Base-by-base conservation (phyloP, 2,888 invertebrate species). In the Smittia aterrima region DNA sequence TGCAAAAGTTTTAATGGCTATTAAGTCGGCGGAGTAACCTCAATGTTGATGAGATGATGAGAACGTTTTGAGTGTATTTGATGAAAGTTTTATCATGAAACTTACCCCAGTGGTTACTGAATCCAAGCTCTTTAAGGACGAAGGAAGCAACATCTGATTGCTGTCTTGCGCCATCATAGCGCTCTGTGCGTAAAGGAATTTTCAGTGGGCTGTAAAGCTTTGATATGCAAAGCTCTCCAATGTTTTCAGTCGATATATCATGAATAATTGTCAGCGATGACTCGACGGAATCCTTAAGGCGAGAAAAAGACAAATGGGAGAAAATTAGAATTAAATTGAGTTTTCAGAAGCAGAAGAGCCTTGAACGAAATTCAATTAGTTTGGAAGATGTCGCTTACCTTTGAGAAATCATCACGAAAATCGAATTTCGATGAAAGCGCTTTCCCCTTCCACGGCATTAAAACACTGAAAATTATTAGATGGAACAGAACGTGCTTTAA, bases 101-200 rank as follows among this genome's bases (percentile, higher is more conserved):
- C 82, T 83, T 80, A 87, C 87, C 87, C 77, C 84, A 88, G 80
- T 91, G 87, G 77, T 86, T 85, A 75, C 86, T 84, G 47, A 87
- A 84, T 68, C 91, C 92, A 38, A 92, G 86, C 80, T 92, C 91
- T 78, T 90, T 89, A 2, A 93, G 83, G 76, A 93, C 85, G 76
- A 88, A 87, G 62, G 92, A 92, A 2, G 92, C 90, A 78, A 93
- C 86, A 80, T 93, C 93, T 54, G 91, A 89, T 79, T 92, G 90
- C 79, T 93, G 91, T 76, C 91, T 85, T 18, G 90, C 89, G 11
- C 89, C 86, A 80, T 92, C 91, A 85, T 90, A 93, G 62, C 90
- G 85, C 62, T 86, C 84, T 1, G 92, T 88, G 80, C 89, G 87
- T 2, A 92, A 82, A 32, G 90, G 89, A 40, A 91, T 88, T 75